phyloP scores from a whole-genome alignment of 2,113 vertebrate genomes.

The Eudyptes chrysolophus region DNA sequence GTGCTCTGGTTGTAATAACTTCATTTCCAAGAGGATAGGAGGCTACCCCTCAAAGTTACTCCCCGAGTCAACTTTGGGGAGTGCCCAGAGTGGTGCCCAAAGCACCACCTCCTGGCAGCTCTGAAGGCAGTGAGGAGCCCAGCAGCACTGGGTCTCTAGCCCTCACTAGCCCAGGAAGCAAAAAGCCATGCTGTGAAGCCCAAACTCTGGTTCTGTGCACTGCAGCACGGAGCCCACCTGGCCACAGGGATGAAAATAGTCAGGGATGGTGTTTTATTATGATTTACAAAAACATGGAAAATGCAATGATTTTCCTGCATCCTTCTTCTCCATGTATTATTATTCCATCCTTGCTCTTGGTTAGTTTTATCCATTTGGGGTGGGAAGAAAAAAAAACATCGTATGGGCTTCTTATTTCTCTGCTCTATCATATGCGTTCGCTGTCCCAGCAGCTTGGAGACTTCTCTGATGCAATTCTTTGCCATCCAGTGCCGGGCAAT shows the following conservation, averaged over 20 bases:
- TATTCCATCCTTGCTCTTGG: neutral
- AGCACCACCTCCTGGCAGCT: neutral
- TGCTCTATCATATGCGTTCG: fast-evolving
- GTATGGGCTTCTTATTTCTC: neutral
- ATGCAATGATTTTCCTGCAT: neutral
- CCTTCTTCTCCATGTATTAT: neutral
- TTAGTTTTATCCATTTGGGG: neutral
- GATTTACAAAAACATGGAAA: neutral
- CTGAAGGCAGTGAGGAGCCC: neutral
- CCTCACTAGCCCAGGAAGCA: neutral
- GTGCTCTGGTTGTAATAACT: neutral
- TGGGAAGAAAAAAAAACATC: fast-evolving
- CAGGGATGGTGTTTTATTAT: neutral
- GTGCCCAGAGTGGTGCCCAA: neutral
- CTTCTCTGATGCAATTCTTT: neutral
- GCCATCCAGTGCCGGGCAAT: neutral
- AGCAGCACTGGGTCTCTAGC: neutral
- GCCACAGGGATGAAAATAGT: neutral
- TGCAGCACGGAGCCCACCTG: neutral
- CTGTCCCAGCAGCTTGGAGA: neutral
- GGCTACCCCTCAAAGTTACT: neutral
- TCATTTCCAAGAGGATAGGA: neutral
- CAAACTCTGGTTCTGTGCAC: neutral
- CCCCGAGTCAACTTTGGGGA: fast-evolving
- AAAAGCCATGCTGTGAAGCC: neutral